Conservation (phyloP, 2,113 vertebrate species). For the Apeltes quadracus region DNA sequence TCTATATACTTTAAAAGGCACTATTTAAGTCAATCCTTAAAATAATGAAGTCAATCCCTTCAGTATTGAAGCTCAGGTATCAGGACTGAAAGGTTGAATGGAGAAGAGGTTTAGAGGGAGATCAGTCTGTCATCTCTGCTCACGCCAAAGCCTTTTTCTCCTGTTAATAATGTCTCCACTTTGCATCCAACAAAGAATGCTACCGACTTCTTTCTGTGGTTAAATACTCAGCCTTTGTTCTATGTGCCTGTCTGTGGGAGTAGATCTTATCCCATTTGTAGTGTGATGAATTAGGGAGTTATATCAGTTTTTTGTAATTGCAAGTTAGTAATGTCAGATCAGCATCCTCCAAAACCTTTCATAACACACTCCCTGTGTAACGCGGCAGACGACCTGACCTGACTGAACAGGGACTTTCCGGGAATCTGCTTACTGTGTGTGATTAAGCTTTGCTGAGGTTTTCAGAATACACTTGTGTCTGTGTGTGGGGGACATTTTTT, state of each 20-base stretch:
- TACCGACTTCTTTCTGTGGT: conserved; percentile 19
- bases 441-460: conserved; percentile 14
- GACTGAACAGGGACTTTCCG: conserved; percentile 61
- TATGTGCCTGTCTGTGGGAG: not conserved
- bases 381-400: conserved; percentile 37
- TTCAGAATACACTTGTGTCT: conserved; percentile 14
- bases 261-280: not conserved
- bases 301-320: not conserved
- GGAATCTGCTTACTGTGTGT: conserved; percentile 51
- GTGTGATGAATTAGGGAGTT: not conserved
- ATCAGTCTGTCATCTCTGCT: conserved; percentile 19
- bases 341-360: conserved; percentile 20
- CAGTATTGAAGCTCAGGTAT: not conserved
- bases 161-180: conserved; percentile 19
- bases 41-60: not conserved
- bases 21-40: not conserved
- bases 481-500: conserved; percentile 25
- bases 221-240: conserved; percentile 39
- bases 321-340: conserved; percentile 16
- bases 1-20: not conserved
- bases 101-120: not conserved
- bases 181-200: conserved; percentile 2
- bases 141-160: conserved; percentile 23
- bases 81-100: not conserved
- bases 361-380: conserved; percentile 8